These are phyloP conservation scores for Clinocottus analis DNA, from an alignment of 2,113 vertebrate genomes.

Conservation along the genomic window DNA sequence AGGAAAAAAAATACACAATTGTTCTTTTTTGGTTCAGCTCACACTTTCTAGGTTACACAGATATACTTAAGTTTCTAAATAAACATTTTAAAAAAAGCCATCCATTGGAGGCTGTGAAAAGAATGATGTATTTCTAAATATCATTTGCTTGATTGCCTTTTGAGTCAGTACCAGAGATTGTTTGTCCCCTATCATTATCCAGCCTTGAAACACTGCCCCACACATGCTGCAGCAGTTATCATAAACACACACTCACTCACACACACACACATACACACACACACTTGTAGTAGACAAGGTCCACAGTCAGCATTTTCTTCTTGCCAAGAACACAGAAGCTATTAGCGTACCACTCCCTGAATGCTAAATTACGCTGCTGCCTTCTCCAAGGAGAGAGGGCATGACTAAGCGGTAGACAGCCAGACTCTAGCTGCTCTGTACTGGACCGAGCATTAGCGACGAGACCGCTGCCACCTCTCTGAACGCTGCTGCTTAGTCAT, in stretches of 20 bases:
- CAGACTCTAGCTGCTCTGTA: slow-evolving; percentile 24
- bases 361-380: slow-evolving; percentile 31
- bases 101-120: neutral
- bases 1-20: neutral
- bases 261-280: slow-evolving; percentile 30
- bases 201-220: slow-evolving; percentile 8
- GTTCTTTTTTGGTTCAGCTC: neutral
- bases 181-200: slow-evolving; percentile 20
- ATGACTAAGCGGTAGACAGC: slow-evolving; percentile 51
- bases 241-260: slow-evolving; percentile 29
- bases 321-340: slow-evolving; percentile 42
- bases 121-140: neutral
- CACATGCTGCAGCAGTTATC: slow-evolving; percentile 35
- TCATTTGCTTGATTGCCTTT: neutral
- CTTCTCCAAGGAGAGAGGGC: slow-evolving; percentile 25
- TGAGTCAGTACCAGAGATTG: slow-evolving; percentile 6
- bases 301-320: slow-evolving; percentile 64
- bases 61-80: neutral
- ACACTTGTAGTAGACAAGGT: slow-evolving; percentile 39
- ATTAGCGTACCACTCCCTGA: slow-evolving; percentile 52
- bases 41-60: neutral
- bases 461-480: neutral
- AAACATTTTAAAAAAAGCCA: neutral
- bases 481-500: neutral
- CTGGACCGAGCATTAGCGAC: slow-evolving; percentile 29